Evolutionary conservation across 2,888 invertebrate species (phyloP).

Genomic region (Ptychoptera contaminata): DNA sequence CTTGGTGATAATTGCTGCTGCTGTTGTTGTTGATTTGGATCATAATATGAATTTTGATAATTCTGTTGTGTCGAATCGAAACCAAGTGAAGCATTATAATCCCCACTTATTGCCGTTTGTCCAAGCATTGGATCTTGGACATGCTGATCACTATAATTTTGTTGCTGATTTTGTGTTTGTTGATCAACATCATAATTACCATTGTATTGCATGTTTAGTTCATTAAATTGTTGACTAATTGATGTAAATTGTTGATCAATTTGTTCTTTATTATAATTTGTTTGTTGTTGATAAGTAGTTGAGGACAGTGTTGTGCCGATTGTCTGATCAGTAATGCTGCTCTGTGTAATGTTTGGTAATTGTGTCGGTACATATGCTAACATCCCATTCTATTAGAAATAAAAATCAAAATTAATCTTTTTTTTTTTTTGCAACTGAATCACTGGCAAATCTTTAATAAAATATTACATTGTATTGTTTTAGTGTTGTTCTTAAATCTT

Average conservation of each 20-base stretch:
- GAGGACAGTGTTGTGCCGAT: no score
- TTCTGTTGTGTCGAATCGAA: no score
- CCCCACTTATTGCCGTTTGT: no score
- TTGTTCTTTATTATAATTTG: conserved; percentile 15
- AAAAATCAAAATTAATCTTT: background rate
- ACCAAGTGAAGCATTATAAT: no score
- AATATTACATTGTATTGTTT: conserved; percentile 12
- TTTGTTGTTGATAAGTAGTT: conserved; percentile 15
- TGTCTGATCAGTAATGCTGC: no score
- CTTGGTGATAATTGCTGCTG: background rate
- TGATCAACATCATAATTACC: conserved; percentile 1
- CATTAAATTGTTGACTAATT: conserved; percentile 27
- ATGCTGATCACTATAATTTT: background rate
- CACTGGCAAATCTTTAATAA: background rate
- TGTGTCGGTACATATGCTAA: no score
- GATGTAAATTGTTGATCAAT: conserved; percentile 28
- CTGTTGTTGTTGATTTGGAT: background rate
- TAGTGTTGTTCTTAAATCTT: conserved; percentile 22
- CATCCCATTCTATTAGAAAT: conserved; percentile 8
- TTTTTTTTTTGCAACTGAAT: background rate
- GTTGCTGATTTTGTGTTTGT: background rate
- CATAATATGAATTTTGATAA: no score
- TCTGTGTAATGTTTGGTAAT: no score
- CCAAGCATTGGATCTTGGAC: no score
- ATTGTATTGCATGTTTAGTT: conserved; percentile 26